Base-by-base conservation (phyloP, 1,140 invertebrate genomes). In the Halictus rubicundus region DNA sequence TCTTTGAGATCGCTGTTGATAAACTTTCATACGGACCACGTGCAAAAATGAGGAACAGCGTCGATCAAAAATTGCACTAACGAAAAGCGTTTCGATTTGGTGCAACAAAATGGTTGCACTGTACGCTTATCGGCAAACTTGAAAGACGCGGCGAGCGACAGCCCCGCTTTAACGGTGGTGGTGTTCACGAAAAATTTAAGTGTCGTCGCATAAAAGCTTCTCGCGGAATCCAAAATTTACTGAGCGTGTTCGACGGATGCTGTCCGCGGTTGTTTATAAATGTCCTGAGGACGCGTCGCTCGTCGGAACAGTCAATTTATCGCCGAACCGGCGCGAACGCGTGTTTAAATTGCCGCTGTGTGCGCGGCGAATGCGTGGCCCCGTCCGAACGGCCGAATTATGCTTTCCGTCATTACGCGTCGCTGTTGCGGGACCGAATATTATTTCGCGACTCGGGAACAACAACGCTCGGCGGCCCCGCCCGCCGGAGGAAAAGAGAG, bases 341-440 rank as follows among this genome's bases (percentile, higher is more conserved):
- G 25, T 61, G 68, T 60, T 64, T 63, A 46, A 9, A 54, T 57
- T 16, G 66, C 14, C 54, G 32, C 12, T 66, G 39, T 27, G 19
- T 32, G n/a, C n/a, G n/a, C n/a, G n/a, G n/a, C n/a, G n/a, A n/a
- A 32, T 32, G 25, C 16, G 68, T 42, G 32, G 6, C 8, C 46
- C 82, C 39, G 80, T 81, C 75, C 46, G 25, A 72, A 60, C 9
- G 69, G 25, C 52, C 37, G 77, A 83, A 84, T 84, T 74, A 84
- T 74, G 68, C 5, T 32, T 79, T 25, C 46, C 74, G 66, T 64
- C 61, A 37, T 76, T 76, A 69, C 46, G 65, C 72, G 27, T 25
- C 68, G 54, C 32, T 52, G 59, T 23, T 32, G 65, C 42, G 37
- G 39, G 25, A 54, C 63, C 59, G 73, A 63, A 79, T 72, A 83